Percentiles rank a stretch among this genome's conserved stretches.
Evolutionary conservation across 2,888 invertebrate species (phyloP).

Genomic region (Noctua janthina): DNA sequence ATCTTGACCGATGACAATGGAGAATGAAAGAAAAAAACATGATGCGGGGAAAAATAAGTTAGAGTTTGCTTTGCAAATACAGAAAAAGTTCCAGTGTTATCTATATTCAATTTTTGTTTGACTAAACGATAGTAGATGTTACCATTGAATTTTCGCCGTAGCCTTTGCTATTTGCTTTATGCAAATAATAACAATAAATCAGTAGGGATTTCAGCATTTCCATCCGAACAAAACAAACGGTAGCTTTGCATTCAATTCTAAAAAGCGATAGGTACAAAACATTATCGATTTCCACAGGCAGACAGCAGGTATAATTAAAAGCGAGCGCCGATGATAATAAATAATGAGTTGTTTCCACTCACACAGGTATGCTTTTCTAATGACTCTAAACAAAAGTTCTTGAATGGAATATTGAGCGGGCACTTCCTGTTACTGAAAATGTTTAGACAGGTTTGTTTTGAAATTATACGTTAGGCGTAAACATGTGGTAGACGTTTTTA

Average conservation of each 20-base stretch:
- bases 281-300: slow-evolving; percentile 41
- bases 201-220: neutral
- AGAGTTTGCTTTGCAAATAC: no score
- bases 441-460: neutral
- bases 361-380: slow-evolving; percentile 26
- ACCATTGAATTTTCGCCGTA: neutral
- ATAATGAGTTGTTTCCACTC: slow-evolving; percentile 43
- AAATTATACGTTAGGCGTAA: neutral
- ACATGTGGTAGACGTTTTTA: neutral
- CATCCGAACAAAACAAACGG: neutral
- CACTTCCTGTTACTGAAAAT: slow-evolving; percentile 11
- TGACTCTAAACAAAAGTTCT: slow-evolving; percentile 12
- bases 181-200: neutral
- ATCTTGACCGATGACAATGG: no score
- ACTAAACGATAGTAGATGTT: neutral
- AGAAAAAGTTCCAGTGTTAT: no score
- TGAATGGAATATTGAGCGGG: slow-evolving; percentile 6
- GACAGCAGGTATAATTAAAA: slow-evolving; percentile 49
- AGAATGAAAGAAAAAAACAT: no score
- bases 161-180: neutral
- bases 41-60: no score
- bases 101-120: no score
- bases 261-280: neutral
- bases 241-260: slow-evolving; percentile 9
- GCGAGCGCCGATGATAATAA: slow-evolving; percentile 36